Base-by-base conservation (phyloP, 2,888 invertebrate genomes). In the Cylindroiulus punctatus region DNA sequence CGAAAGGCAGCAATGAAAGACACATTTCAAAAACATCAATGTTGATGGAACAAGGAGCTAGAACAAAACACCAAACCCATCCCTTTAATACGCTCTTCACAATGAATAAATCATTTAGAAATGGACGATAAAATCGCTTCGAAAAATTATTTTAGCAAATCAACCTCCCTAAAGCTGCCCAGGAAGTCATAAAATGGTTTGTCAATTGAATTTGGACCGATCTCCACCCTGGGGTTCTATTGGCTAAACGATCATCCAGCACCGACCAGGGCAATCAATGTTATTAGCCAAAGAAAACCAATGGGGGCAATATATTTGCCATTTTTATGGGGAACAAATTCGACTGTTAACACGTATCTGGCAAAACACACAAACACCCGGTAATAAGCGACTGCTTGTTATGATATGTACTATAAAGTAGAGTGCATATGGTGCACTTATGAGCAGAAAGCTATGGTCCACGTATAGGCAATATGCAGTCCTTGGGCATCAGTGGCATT, bases 341-440 rank as follows among this genome's bases (percentile, higher is more conserved):
- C 76, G 76, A 30, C 76, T 30, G 76, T 76, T 76, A 76, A 76
- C 76, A 76, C 76, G 76, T 76, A 30, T 30, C 76, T 76, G 76
- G 76, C 76, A 76, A 76, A 76, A 76, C 76, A 76, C 22, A 76
- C 76, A 76, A 76, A 76, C 76, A 76, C 76, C 76, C 8, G n/a
- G 76, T 76, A 76, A 76, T 76, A 76, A 76, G 76, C 76, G 65
- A 30, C n/a, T n/a, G 52, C 30, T 76, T 76, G 76, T 76, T 76
- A 76, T 22, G 76, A 76, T 76, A 76, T 76, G 76, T 76, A 76
- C 76, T 22, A 76, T 76, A 76, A 76, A 76, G 76, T 76, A 30
- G 76, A 76, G 76, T 76, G 30, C 76, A 76, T 76, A 76, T 76
- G 76, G 26, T 30, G 76, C 14, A 12, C 76, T 76, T 30, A 14